Conservation (phyloP, 2,888 invertebrate species). For the Laothoe populi region DNA sequence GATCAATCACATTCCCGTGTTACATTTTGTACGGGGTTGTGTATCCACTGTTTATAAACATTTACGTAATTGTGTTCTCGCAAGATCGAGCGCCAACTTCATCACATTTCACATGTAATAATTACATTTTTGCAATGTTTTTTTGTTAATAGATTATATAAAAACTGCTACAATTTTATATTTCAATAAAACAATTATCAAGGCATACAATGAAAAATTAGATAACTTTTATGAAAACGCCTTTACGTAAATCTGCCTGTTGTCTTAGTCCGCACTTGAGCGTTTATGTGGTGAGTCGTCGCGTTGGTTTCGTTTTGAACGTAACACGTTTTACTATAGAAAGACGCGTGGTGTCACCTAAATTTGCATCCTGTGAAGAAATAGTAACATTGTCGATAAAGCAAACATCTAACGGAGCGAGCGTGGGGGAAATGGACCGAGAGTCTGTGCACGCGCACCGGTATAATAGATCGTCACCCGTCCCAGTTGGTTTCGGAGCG, state of each 20-base stretch:
- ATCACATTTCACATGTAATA: neutral
- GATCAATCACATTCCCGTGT: constrained; percentile 37
- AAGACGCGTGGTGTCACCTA: constrained; percentile 22
- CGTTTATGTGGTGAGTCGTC: constrained; percentile 25
- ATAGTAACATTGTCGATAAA: constrained; percentile 55
- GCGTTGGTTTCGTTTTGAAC: constrained; percentile 18
- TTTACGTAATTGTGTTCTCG: constrained; percentile 13
- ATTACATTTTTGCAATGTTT: neutral
- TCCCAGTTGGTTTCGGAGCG: constrained; percentile 83
- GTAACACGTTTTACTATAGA: neutral
- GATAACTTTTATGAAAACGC: constrained; percentile 1
- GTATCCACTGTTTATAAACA: constrained; percentile 21
- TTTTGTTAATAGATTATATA: neutral
- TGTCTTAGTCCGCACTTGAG: neutral
- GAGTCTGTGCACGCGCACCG: constrained; percentile 78
- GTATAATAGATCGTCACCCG: constrained; percentile 80
- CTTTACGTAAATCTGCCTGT: constrained; percentile 4
- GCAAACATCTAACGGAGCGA: constrained; percentile 77
- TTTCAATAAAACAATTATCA: neutral
- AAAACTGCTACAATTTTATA: neutral
- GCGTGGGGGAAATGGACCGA: constrained; percentile 84
- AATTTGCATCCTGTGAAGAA: constrained; percentile 24
- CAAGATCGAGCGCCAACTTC: neutral
- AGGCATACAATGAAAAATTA: neutral
- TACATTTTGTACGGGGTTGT: constrained; percentile 13